These are phyloP conservation scores for Euplagia quadripunctaria DNA, from an alignment of 2,888 invertebrate genomes.

Conservation along the genomic window DNA sequence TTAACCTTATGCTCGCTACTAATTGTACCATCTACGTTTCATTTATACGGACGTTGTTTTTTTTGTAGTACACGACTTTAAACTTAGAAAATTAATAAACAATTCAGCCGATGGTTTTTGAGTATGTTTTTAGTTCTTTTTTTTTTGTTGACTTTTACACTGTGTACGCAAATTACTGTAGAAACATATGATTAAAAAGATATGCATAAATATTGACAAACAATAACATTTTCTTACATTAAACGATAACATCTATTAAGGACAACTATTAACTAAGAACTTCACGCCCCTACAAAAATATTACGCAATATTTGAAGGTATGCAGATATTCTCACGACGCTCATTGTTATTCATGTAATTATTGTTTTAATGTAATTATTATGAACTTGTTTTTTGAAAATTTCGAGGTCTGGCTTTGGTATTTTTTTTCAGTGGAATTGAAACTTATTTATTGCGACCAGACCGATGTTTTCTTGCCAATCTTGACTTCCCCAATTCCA, in stretches of 20 bases:
- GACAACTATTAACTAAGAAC: neutral
- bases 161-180: too few species aligned
- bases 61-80: too few species aligned
- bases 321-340: slow-evolving; percentile 7
- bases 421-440: neutral
- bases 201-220: neutral
- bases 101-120: too few species aligned
- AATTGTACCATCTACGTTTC: neutral
- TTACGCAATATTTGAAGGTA: neutral
- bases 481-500: too few species aligned
- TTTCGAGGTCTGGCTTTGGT: neutral
- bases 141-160: too few species aligned
- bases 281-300: neutral
- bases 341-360: neutral
- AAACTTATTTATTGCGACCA: neutral
- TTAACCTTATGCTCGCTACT: neutral
- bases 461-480: too few species aligned
- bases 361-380: neutral
- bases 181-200: too few species aligned
- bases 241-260: neutral
- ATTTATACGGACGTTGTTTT: too few species aligned
- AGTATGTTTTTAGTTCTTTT: too few species aligned
- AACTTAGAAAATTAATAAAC: too few species aligned
- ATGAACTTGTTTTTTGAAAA: neutral
- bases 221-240: neutral